Evolutionary conservation across 2,797 vertebrate genomes (phyloP), one percentile per base, ranked within the genome.

Genomic region (Neomorphus geoffroyi): DNA sequence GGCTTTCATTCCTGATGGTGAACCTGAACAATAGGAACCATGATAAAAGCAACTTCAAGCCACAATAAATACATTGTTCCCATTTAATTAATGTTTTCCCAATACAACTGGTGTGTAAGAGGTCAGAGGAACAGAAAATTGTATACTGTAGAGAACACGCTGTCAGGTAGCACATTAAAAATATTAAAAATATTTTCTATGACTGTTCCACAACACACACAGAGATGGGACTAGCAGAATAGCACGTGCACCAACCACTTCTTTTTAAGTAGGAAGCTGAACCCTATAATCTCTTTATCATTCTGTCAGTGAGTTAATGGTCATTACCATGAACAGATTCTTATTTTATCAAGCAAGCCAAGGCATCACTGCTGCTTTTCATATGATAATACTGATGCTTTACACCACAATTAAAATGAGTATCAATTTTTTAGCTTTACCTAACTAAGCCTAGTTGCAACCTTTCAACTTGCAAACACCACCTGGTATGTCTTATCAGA

Each of bases 221-320:
- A 45, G 86, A 87, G 86, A 89, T 70, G 35, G 75, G 69, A 94
- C 73, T 88, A 85, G 80, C 48, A 90, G 87, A 92, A 92, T 33
- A 90, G 72, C 80, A 96, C 0, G 13, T 88, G 69, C 80, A 88
- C 39, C 50, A 92, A 70, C 27, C 61, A 88, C 30, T 80, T 88
- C 93, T 96, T 89, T 90, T 3, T 81, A 89, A 92, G 65, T 61
- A 77, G 82, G 83, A 97, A 97, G 96, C 64, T 72, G 84, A 96
- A 97, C 95, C 95, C 96, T 97, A 83, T 96, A 97, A 97, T 97
- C 96, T 97, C 86, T 88, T 94, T 95, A 96, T 97, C 96, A 96
- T 94, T 92, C 94, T 97, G 96, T 96, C 97, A 97, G 70, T 70
- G 85, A 96, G 93, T 96, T 97, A 97, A 97, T 96, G 94, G 97